Evolutionary conservation across 2,797 vertebrate species (phyloP).

Genomic region (Bradypodion ventrale): DNA sequence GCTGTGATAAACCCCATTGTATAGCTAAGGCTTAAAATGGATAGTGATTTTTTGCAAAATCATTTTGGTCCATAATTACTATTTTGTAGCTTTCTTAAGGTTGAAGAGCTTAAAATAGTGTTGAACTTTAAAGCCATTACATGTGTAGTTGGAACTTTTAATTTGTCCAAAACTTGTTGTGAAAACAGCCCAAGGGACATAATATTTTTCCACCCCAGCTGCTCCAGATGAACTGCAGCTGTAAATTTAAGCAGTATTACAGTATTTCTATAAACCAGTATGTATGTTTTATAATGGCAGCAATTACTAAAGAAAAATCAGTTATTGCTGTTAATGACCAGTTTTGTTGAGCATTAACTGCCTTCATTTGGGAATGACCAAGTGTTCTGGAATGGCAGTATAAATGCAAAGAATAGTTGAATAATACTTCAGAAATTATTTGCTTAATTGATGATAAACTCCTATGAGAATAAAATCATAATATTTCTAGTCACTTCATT

Average conservation of each 20-base stretch:
- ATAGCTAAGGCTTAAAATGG: not conserved
- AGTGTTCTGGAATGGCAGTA: conserved; percentile 68
- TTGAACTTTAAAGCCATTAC: conserved; percentile 70
- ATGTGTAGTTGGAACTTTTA: conserved; percentile 72
- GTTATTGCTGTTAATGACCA: conserved; percentile 78
- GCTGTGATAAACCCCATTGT: not conserved
- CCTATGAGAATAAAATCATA: conserved; percentile 76
- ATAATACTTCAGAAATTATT: conserved; percentile 75
- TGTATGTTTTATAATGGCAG: conserved; percentile 76
- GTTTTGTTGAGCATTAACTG: conserved; percentile 79
- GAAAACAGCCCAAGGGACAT: conserved; percentile 65
- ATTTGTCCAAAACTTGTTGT: conserved; percentile 77
- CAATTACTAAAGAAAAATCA: conserved; percentile 81
- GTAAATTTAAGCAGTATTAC: conserved; percentile 68
- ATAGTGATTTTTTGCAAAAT: not conserved
- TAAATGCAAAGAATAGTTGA: conserved; percentile 76
- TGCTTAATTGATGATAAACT: conserved; percentile 76
- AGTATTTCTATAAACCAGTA: conserved; percentile 77
- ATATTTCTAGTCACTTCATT: conserved; percentile 64
- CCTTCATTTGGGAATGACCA: conserved; percentile 77
- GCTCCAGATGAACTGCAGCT: conserved; percentile 77
- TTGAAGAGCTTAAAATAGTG: conserved; percentile 70
- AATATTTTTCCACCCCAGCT: conserved; percentile 73
- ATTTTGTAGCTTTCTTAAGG: conserved; percentile 66
- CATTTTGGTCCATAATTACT: conserved; percentile 14